Evolutionary conservation across 2,113 vertebrate species (phyloP).

Genomic region (Chaetura pelagica): DNA sequence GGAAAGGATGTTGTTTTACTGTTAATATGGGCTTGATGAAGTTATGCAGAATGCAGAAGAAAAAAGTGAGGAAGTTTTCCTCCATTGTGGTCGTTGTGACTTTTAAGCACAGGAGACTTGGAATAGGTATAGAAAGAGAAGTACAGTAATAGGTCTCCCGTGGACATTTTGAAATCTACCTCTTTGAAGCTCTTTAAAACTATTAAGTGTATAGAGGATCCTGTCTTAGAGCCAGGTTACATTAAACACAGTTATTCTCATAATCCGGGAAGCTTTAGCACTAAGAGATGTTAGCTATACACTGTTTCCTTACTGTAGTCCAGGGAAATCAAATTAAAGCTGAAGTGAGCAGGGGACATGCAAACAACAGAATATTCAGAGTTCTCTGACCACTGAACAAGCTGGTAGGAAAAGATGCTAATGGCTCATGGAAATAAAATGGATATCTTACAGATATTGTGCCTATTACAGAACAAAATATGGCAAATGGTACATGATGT

Average conservation of each 20-base stretch:
- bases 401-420: neutral
- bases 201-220: neutral
- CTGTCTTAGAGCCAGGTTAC: neutral
- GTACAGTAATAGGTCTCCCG: neutral
- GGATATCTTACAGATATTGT: neutral
- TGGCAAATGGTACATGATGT: accelerated
- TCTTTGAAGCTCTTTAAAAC: neutral
- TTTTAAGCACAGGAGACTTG: neutral
- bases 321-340: neutral
- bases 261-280: neutral
- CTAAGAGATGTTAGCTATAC: neutral
- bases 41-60: neutral
- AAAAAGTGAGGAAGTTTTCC: neutral
- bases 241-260: neutral
- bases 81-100: neutral
- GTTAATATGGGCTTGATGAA: neutral
- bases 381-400: neutral
- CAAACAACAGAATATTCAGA: neutral
- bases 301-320: neutral
- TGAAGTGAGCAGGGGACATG: neutral
- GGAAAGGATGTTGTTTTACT: neutral
- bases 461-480: neutral
- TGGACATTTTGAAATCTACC: neutral
- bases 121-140: neutral
- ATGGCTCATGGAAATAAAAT: neutral